phyloP scores from a whole-genome alignment of 2,888 invertebrate genomes.

The Chironomus tentans region DNA sequence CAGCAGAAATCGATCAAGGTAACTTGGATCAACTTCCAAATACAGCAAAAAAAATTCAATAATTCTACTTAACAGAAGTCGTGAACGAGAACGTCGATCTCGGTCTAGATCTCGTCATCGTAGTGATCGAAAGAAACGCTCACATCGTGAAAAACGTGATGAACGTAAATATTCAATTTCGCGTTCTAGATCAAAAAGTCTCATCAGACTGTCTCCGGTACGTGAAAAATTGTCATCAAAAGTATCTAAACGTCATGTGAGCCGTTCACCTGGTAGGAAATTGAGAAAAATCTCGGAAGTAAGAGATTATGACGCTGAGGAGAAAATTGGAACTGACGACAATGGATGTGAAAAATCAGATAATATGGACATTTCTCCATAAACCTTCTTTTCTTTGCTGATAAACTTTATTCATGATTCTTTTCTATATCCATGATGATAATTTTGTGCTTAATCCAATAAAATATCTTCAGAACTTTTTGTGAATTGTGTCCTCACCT shows the following conservation, averaged over 20 bases:
- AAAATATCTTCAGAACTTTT: too few species aligned
- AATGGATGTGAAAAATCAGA: slow-evolving; percentile 50
- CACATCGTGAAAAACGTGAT: slow-evolving; percentile 44
- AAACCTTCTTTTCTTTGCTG: slow-evolving; percentile 32
- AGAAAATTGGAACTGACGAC: slow-evolving; percentile 36
- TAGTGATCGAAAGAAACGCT: slow-evolving; percentile 41
- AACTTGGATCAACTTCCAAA: slow-evolving; percentile 27
- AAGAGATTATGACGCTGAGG: slow-evolving; percentile 37
- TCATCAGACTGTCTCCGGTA: slow-evolving; percentile 40
- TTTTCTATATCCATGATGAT: background rate
- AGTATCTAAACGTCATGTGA: slow-evolving; percentile 34
- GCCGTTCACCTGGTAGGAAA: slow-evolving; percentile 39
- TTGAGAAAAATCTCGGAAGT: slow-evolving; percentile 32
- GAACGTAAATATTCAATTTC: slow-evolving; percentile 42
- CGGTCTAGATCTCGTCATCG: slow-evolving; percentile 48
- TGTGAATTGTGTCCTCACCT: too few species aligned
- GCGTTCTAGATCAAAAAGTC: slow-evolving; percentile 38
- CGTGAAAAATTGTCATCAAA: slow-evolving; percentile 39
- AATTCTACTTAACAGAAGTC: slow-evolving; percentile 31
- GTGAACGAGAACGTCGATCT: slow-evolving; percentile 30
- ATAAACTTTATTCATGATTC: too few species aligned
- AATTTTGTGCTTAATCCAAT: background rate
- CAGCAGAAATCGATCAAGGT: slow-evolving; percentile 16
- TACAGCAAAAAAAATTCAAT: background rate
- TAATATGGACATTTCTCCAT: slow-evolving; percentile 74